Evolutionary conservation across 2,888 invertebrate genomes (phyloP), one percentile per base, ranked within the genome.

Genomic region (Nyleta sp.): DNA sequence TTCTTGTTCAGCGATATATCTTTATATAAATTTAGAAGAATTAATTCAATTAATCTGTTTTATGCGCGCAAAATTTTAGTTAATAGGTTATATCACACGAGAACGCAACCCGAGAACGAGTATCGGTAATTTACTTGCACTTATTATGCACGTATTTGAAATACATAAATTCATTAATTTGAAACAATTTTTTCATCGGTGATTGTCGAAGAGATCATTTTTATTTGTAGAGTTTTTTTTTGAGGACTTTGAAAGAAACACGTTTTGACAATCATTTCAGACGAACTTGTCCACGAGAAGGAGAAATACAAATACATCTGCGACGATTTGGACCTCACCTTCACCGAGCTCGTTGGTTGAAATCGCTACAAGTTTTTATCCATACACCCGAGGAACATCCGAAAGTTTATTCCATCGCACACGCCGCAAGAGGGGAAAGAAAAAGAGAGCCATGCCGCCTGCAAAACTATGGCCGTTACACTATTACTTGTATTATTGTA

Each of bases 231-330:
- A n/a, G n/a, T n/a, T n/a, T n/a, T n/a, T n/a, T n/a, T n/a, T n/a
- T n/a, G n/a, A n/a, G 18, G 42, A 17, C 11, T 42, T 15, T 15
- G 11, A 20, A n/a, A n/a, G 24, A 44, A 20, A 28, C 50, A 48
- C 46, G 4, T 57, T 22, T 82, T 84, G 65, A 52, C 4, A 48
- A 76, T 65, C 18, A 76, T 92, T 93, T 85, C 94, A 97, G 97
- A 97, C 95, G 97, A 97, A 92, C 95, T 97, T 91, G 96, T 97
- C 90, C 95, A 96, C 92, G 97, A 97, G 92, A 99, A 99, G 95
- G 99, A 99, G 94, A 98, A 98, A 92, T 99, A 98, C 98, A 99
- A 99, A 95, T 96, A 97, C 93, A 99, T 99, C 94, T 98, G 98
- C 94, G 99, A 99, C 95, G 99, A 99, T 92, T 94, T 99, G 94